Percentiles rank a stretch among this genome's conserved stretches.
These are phyloP conservation scores for Catagonus wagneri DNA, from an alignment of 2,113 vertebrate species.

Conservation along the genomic window DNA sequence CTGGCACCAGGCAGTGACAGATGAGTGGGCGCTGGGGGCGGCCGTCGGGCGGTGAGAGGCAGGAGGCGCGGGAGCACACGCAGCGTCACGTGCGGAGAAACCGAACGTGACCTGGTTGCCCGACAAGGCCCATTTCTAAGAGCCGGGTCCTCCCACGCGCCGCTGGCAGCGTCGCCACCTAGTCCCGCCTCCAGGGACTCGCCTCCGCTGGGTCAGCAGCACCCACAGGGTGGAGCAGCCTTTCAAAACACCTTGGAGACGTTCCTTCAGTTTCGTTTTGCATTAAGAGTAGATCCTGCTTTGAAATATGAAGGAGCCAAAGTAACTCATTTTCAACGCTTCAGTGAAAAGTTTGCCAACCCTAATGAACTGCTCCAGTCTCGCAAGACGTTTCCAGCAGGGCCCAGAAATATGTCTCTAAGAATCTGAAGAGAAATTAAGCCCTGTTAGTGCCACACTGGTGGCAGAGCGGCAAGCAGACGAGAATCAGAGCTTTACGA, in stretches of 20 bases:
- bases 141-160: accelerated
- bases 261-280: constrained; percentile 1
- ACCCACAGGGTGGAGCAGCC: neutral
- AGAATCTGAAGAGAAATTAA: constrained; percentile 61
- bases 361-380: constrained; percentile 65
- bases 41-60: neutral
- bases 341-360: constrained; percentile 65
- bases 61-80: accelerated
- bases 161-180: accelerated
- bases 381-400: constrained; percentile 25
- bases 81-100: accelerated
- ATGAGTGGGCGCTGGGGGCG: neutral
- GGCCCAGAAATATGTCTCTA: constrained; percentile 60
- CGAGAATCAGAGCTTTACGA: constrained; percentile 46
- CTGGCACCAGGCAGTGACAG: neutral
- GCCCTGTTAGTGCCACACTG: constrained; percentile 24
- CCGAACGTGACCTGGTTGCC: neutral
- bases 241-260: neutral
- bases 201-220: too few relatives aligned
- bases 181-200: neutral
- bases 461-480: constrained; percentile 50
- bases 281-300: constrained; percentile 62
- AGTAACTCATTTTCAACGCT: constrained; percentile 60
- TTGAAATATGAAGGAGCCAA: constrained; percentile 54
- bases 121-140: neutral